Conservation (phyloP, 2,113 vertebrate genomes). For the Cervus canadensis region DNA sequence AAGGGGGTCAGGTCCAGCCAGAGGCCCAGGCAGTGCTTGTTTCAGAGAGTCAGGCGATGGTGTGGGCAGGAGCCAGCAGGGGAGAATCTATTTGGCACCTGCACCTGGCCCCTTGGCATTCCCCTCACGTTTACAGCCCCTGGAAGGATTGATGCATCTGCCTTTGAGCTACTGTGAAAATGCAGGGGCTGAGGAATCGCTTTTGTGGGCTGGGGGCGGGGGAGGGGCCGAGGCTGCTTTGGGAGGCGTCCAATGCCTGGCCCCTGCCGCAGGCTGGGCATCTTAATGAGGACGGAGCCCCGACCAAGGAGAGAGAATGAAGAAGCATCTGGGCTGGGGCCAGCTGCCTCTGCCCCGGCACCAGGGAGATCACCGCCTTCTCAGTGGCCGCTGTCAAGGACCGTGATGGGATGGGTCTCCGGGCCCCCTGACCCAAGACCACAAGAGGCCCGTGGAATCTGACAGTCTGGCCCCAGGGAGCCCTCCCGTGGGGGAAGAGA, state of each 20-base stretch:
- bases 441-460: background rate
- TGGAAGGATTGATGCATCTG: slow-evolving; percentile 81
- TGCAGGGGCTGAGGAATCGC: slow-evolving; percentile 75
- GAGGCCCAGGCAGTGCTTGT: background rate
- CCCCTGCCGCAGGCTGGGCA: slow-evolving; percentile 60
- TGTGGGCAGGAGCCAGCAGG: slow-evolving; percentile 35
- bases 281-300: slow-evolving; percentile 72
- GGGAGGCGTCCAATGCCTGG: slow-evolving; percentile 70
- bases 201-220: slow-evolving; percentile 57
- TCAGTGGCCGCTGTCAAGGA: background rate
- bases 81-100: slow-evolving; percentile 66
- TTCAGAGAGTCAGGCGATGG: background rate
- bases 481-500: background rate
- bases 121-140: slow-evolving; percentile 74
- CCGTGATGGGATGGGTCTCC: background rate
- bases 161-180: slow-evolving; percentile 78
- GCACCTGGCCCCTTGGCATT: slow-evolving; percentile 68
- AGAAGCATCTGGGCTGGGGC: slow-evolving; percentile 29
- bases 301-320: slow-evolving; percentile 3
- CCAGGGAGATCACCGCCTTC: background rate
- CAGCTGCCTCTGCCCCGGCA: background rate
- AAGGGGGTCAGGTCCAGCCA: background rate
- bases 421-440: background rate
- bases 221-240: slow-evolving; percentile 68
- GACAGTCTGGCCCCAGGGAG: background rate